Conservation (phyloP, 2,113 vertebrate genomes). For the Dipodomys merriami region DNA sequence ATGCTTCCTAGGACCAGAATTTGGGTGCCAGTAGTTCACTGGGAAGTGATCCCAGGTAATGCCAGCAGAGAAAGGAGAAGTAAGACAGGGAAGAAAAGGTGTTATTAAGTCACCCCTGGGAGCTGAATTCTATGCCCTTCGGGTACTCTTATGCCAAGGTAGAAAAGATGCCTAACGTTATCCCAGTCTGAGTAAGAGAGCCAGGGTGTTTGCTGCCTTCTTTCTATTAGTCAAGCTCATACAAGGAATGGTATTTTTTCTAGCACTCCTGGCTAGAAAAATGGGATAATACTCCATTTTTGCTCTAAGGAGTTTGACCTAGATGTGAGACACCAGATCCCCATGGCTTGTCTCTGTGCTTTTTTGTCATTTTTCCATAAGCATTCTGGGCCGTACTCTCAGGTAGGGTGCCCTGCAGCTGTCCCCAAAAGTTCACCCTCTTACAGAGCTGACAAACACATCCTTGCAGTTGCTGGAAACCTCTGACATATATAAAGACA, state of each 20-base stretch:
- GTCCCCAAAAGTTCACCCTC: not conserved
- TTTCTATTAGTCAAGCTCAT: not conserved
- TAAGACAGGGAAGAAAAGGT: not conserved
- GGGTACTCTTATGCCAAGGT: not conserved
- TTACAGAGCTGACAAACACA: not conserved
- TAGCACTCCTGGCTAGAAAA: not conserved
- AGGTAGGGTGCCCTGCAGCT: not conserved
- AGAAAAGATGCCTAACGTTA: not conserved
- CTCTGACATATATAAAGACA: conserved; percentile 50
- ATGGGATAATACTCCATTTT: not conserved
- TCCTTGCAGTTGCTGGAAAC: not conserved
- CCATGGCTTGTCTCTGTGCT: not conserved
- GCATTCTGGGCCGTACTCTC: not conserved
- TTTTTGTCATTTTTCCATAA: not conserved
- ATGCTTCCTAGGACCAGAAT: not conserved
- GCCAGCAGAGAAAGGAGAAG: not conserved
- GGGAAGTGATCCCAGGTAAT: not conserved
- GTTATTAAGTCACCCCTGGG: not conserved
- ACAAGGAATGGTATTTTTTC: not conserved
- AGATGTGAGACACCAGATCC: not conserved
- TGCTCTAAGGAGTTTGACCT: not conserved
- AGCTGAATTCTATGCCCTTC: not conserved
- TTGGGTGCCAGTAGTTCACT: not conserved
- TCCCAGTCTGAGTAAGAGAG: not conserved
- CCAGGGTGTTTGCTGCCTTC: not conserved